A percentile compares a stretch with the other conserved stretches of the same genome.
phyloP scores from a whole-genome alignment of 2,888 invertebrate genomes.

The Cinara cedri region DNA sequence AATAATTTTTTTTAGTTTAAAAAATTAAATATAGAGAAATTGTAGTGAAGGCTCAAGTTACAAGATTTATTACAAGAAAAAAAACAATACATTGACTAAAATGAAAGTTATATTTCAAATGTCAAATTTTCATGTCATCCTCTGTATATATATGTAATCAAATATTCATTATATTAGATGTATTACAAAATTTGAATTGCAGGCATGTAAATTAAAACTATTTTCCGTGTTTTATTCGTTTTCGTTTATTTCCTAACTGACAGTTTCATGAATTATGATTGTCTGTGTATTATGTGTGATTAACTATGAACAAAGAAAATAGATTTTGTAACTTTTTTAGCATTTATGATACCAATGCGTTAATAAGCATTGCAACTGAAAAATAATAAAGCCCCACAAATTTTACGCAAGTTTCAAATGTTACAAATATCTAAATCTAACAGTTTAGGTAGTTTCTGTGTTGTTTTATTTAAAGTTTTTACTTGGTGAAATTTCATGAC shows the following conservation, averaged over 20 bases:
- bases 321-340: conserved; percentile 3
- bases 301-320: not conserved
- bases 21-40: too few relatives aligned
- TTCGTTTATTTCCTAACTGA: not conserved
- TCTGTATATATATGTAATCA: not conserved
- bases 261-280: not conserved
- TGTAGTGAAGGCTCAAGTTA: too few relatives aligned
- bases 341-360: not conserved
- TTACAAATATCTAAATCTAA: too few relatives aligned
- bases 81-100: too few relatives aligned
- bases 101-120: too few relatives aligned
- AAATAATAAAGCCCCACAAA: too few relatives aligned
- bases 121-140: too few relatives aligned
- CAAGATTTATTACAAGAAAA: too few relatives aligned
- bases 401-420: too few relatives aligned
- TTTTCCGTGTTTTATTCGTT: not conserved
- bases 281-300: not conserved
- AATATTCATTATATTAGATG: not conserved
- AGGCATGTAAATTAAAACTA: not conserved
- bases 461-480: not conserved
- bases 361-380: conserved; percentile 6
- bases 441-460: too few relatives aligned
- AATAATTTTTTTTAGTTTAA: too few relatives aligned
- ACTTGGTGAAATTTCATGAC: not conserved
- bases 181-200: conserved; percentile 2